Evolutionary conservation across 2,888 invertebrate genomes (phyloP), one percentile per base, ranked within the genome.

Genomic region (Lymantria dispar): DNA sequence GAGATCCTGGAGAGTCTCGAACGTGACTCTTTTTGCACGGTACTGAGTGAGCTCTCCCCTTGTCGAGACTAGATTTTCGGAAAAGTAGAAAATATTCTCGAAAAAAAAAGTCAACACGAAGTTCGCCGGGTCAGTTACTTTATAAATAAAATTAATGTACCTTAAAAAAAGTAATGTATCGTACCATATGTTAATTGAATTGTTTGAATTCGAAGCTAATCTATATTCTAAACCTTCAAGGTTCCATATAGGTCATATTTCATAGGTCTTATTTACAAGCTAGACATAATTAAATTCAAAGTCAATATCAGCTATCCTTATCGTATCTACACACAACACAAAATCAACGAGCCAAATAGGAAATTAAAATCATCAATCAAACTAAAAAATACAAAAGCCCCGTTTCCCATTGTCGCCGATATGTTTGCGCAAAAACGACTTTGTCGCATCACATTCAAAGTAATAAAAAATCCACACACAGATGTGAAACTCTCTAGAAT

Each of bases 311-410:
- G 36, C 36, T 36, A 11, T 22, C 22, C 3, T 36, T 36, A 8
- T 9, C 36, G 22, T 3, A 36, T 36, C 9, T 7, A 3, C 36
- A 52, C 60, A 61, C 60, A 66, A 60, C 67, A 65, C 63, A 74
- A 76, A 86, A 80, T 78, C 83, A 81, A 80, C 81, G 83, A 83
- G 79, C 81, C 83, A 83, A 85, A 87, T 84, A 85, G 87, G 87
- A 90, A 90, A 90, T 88, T 89, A 90, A 90, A 88, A 90, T 87
- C 90, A 90, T 90, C 90, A 90, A 90, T 90, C 90, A 90, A 90
- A 88, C 80, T 83, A 84, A 89, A 90, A 88, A 89, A 85, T 84
- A 87, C 87, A 89, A 90, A 85, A 85, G 89, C 78, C 79, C 81
- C 80, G 85, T 83, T 85, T 83, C 77, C 87, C 86, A 90, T 90